phyloP scores from a whole-genome alignment of 2,888 invertebrate species.

The Volucella zonaria region DNA sequence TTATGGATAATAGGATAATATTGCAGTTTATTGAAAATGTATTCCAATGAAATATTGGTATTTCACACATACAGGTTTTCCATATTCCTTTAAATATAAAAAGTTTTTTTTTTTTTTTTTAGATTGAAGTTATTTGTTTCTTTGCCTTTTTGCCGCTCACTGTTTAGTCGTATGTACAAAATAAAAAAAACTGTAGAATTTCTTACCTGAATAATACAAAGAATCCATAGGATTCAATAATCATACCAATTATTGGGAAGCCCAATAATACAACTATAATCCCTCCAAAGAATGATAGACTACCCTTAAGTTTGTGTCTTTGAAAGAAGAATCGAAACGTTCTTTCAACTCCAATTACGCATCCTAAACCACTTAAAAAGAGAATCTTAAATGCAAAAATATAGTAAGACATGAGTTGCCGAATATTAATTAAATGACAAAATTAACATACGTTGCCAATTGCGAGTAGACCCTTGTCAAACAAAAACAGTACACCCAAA shows the following conservation, averaged over 20 bases:
- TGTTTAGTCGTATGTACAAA: background rate
- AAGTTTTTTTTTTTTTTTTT: too few species aligned
- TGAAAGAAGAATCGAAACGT: slow-evolving; percentile 99
- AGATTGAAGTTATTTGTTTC: too few species aligned
- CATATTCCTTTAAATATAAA: too few species aligned
- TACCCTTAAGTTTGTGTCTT: slow-evolving; percentile 95
- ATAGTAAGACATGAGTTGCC: background rate
- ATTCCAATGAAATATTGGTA: background rate
- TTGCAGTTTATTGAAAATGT: too few species aligned
- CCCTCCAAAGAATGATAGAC: slow-evolving; percentile 95
- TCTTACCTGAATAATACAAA: slow-evolving; percentile 90
- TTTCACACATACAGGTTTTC: background rate
- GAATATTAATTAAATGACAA: slow-evolving; percentile 20
- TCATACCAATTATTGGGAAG: slow-evolving; percentile 98
- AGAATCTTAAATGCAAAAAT: slow-evolving; percentile 89
- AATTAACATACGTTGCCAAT: slow-evolving; percentile 96
- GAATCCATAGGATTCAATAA: slow-evolving; percentile 98
- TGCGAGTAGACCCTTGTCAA: slow-evolving; percentile 98
- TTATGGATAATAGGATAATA: too few species aligned
- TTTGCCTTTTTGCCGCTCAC: too few species aligned
- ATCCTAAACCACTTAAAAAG: slow-evolving; percentile 96
- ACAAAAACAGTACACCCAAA: slow-evolving; percentile 94
- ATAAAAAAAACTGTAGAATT: background rate
- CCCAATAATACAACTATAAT: slow-evolving; percentile 95
- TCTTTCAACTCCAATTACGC: slow-evolving; percentile 97